Evolutionary conservation across 2,113 vertebrate genomes (phyloP).

Genomic region (Pteruthius melanotis): DNA sequence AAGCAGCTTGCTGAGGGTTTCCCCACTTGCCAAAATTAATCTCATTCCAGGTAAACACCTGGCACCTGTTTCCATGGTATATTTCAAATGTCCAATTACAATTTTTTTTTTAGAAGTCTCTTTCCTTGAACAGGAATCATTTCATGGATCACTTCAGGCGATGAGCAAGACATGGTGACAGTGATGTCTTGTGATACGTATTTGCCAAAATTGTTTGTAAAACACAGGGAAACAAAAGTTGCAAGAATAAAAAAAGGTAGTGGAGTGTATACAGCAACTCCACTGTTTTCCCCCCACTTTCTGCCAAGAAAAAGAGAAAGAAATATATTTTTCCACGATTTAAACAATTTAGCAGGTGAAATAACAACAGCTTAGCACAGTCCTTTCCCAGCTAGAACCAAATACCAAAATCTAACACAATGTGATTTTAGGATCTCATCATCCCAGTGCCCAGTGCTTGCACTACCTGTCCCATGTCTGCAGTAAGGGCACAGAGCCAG

Average conservation of each 20-base stretch:
- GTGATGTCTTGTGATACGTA: neutral
- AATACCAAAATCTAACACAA: neutral
- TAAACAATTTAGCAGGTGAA: neutral
- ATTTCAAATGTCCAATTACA: neutral
- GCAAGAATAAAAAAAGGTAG: neutral
- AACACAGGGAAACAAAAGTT: neutral
- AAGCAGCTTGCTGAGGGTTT: neutral
- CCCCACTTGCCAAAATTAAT: neutral
- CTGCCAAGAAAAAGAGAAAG: neutral
- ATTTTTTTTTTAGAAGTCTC: neutral
- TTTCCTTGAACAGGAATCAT: neutral
- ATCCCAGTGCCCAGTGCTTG: fast-evolving
- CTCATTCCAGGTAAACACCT: neutral
- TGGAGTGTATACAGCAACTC: neutral
- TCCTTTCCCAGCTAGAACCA: neutral
- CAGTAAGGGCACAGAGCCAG: fast-evolving
- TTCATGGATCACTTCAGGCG: neutral
- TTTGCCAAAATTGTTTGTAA: neutral
- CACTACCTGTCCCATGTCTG: fast-evolving
- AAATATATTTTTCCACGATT: neutral
- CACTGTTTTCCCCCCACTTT: neutral
- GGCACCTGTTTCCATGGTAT: neutral
- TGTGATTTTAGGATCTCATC: neutral
- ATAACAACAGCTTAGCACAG: neutral
- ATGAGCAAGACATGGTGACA: neutral